Percentiles rank a stretch among this genome's conserved stretches.
Conservation (phyloP, 2,797 vertebrate species). For the Enteromius afrohamiltoni region DNA sequence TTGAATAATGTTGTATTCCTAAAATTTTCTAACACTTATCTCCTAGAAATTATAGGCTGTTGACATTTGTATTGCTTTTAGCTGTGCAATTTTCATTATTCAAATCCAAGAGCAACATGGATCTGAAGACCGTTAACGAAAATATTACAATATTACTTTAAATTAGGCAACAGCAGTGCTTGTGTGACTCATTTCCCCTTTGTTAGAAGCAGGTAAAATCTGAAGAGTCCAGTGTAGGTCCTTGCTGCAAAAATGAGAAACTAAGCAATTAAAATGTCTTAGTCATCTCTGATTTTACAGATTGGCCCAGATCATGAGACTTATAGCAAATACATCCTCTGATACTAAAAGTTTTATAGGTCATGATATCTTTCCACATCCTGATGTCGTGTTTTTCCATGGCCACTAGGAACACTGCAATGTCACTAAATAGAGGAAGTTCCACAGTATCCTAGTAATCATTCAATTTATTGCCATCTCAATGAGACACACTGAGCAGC, state of each 20-base stretch:
- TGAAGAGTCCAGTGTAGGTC: neutral
- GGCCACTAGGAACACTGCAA: neutral
- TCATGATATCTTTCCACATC: neutral
- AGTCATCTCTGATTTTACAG: neutral
- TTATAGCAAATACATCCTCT: neutral
- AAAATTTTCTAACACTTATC: neutral
- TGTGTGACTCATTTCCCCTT: neutral
- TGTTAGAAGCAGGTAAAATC: neutral
- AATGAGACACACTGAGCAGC: conserved; percentile 22
- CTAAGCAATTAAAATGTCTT: neutral
- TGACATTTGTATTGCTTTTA: neutral
- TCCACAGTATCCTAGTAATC: conserved; percentile 58
- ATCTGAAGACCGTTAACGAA: neutral
- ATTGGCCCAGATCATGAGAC: neutral
- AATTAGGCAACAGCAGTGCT: neutral
- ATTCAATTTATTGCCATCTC: conserved; percentile 53
- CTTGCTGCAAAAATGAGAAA: neutral
- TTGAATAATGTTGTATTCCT: neutral
- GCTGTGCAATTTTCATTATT: neutral
- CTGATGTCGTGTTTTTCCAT: conserved; percentile 23
- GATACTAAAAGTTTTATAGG: neutral
- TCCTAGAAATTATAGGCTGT: neutral
- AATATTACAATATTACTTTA: neutral
- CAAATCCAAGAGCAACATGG: neutral
- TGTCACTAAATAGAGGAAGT: conserved; percentile 21